Evolutionary conservation across 1,140 invertebrate species (phyloP), one percentile per base, ranked within the genome.

Genomic region (Kradibia gibbosae): DNA sequence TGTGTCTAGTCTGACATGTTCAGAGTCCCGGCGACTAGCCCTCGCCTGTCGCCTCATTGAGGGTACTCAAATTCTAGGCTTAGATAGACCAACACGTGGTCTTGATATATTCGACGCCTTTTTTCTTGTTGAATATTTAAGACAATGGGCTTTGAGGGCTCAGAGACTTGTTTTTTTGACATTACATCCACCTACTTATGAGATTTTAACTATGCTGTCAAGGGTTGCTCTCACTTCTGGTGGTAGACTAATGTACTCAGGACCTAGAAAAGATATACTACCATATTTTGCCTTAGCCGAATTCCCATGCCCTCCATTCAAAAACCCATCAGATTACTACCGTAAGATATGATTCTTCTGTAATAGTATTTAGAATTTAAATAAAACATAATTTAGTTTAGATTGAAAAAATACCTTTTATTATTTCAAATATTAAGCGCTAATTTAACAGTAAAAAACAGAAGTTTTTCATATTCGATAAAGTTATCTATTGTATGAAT

Each of bases 41-140:
- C 94, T 98, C 2, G 98, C 97, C 0, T 97, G 96, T 87, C 96
- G 97, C 85, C 91, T 99, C 25, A 89, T 98, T 22, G 92, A 97
- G 11, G 95, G 96, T 87, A 94, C 95, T 72, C 96, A 97, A 76
- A 93, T 98, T 50, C 91, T 98, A 0, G 93, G 97, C 2, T 90
- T 98, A 36, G 97, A 98, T 87, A 95, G 97, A 89, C 96, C 97
- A 4, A 97, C 97, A 0, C 94, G 95, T 86, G 96, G 97, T 71
- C 97, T 99, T 95, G 98, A 99, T 85, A 98, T 99, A 78, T 98
- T 98, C 84, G 98, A 99, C 87, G 97, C 97, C 0, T 98, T 98
- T 90, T 99, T 99, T 88, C 89, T 99, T 22, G 95, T 99, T 36
- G 98, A 99, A 88, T 98, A 98, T 89, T 90, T 99, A 55, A 94